Percentiles rank a stretch among this genome's conserved stretches.
Evolutionary conservation across 2,113 vertebrate genomes (phyloP).

Genomic region (Oxyruncus cristatus): DNA sequence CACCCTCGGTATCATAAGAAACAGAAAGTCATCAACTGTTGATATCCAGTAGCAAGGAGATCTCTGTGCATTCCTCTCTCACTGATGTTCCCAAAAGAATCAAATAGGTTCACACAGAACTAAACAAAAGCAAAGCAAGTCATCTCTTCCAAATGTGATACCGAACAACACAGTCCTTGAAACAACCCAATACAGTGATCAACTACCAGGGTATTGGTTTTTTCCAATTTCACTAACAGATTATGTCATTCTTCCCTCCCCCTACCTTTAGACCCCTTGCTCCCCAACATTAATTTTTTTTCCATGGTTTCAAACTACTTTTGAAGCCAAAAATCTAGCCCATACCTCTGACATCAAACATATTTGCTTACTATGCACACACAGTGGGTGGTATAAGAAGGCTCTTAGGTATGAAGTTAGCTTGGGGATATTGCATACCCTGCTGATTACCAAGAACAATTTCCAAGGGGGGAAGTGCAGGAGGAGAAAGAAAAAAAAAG

Average conservation of each 20-base stretch:
- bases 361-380: neutral
- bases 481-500: neutral
- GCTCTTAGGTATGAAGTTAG: neutral
- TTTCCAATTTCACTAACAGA: neutral
- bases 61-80: neutral
- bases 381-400: neutral
- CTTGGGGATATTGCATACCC: neutral
- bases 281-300: neutral
- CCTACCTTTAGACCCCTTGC: neutral
- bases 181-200: neutral
- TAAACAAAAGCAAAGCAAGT: neutral
- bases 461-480: neutral
- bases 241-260: neutral
- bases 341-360: neutral
- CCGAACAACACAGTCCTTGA: neutral
- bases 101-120: neutral
- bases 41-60: neutral
- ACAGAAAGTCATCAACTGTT: neutral
- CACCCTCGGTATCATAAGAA: neutral
- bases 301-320: neutral
- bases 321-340: neutral
- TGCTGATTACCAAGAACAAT: neutral
- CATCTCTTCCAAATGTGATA: neutral
- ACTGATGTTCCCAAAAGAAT: neutral
- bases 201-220: neutral